Evolutionary conservation across 2,888 invertebrate species (phyloP).

Genomic region (Candidula unifasciata): DNA sequence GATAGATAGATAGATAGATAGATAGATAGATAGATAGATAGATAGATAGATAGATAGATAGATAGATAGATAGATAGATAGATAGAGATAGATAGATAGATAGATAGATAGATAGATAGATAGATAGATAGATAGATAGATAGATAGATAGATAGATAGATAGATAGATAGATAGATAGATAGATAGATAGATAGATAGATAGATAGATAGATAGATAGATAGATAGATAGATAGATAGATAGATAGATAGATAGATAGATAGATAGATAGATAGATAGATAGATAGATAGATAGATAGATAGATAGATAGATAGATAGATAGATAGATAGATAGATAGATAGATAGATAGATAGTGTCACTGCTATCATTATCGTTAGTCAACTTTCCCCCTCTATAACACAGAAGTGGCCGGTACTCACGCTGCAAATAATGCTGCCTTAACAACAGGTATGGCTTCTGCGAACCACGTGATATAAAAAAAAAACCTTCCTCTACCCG

Average conservation of each 20-base stretch:
- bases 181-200: slow-evolving; percentile 8
- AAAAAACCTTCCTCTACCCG: no score
- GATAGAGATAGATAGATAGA: background rate
- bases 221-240: slow-evolving; percentile 8
- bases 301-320: slow-evolving; percentile 8
- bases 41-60: no score
- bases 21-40: no score
- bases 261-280: slow-evolving; percentile 8
- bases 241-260: slow-evolving; percentile 8
- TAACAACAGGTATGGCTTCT: no score
- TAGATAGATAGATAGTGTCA: background rate
- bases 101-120: slow-evolving; percentile 8
- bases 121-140: slow-evolving; percentile 8
- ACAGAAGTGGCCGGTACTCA: no score
- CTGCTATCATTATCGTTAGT: no score
- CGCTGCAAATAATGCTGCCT: no score
- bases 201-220: slow-evolving; percentile 8
- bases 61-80: no score
- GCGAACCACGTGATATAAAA: no score
- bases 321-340: slow-evolving; percentile 8
- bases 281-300: slow-evolving; percentile 8
- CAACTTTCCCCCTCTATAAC: no score
- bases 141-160: slow-evolving; percentile 8
- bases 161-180: slow-evolving; percentile 8
- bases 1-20: no score